phyloP scores from a whole-genome alignment of 2,888 invertebrate genomes.

The Neocrepidodera transversa region DNA sequence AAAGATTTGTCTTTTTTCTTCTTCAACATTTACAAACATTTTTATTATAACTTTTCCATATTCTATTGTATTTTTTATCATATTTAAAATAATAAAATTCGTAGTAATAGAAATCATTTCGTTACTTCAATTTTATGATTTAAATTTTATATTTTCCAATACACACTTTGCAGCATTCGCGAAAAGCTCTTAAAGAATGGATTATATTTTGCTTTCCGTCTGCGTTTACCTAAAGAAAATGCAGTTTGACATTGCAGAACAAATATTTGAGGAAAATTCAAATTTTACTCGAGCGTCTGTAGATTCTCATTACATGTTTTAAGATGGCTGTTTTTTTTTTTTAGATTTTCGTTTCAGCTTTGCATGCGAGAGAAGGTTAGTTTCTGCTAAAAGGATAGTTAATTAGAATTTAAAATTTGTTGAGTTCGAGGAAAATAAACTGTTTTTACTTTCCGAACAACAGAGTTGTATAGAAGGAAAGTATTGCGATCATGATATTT shows the following conservation, averaged over 20 bases:
- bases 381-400: not conserved
- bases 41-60: no score
- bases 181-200: not conserved
- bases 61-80: no score
- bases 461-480: no score
- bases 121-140: no score
- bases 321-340: not conserved
- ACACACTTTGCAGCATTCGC: not conserved
- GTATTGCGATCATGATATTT: no score
- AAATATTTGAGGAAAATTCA: not conserved
- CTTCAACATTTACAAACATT: no score
- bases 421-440: no score
- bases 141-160: not conserved
- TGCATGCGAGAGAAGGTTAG: not conserved
- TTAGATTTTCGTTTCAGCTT: not conserved
- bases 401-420: not conserved
- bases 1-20: no score
- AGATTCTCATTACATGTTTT: not conserved
- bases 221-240: not conserved
- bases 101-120: no score
- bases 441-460: no score
- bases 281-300: not conserved
- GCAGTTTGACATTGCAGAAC: not conserved
- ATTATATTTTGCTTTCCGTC: not conserved
- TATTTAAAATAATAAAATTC: no score